phyloP scores from a whole-genome alignment of 2,113 vertebrate species.

The Psephotus haematonotus region DNA sequence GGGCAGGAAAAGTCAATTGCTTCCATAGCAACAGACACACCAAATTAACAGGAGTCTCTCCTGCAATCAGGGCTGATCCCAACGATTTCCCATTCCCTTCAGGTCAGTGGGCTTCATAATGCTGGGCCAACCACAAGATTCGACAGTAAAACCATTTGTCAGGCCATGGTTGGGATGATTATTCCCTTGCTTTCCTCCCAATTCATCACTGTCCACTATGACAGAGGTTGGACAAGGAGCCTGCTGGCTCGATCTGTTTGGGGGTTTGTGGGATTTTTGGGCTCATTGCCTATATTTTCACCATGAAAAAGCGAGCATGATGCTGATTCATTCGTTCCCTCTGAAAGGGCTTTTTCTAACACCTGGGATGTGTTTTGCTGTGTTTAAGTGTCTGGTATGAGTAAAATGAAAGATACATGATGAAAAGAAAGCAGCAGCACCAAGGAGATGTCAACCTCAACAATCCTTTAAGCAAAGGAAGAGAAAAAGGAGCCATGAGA shows the following conservation, averaged over 20 bases:
- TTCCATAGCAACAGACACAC: neutral
- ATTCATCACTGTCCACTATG: neutral
- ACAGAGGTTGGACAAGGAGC: neutral
- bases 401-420: neutral
- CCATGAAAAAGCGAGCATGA: neutral
- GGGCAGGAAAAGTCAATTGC: fast-evolving
- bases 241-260: neutral
- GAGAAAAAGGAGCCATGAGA: neutral
- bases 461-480: neutral
- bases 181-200: neutral
- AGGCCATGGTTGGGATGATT: neutral
- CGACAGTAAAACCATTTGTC: neutral
- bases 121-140: neutral
- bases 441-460: neutral
- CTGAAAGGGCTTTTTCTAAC: neutral
- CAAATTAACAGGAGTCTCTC: neutral
- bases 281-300: neutral
- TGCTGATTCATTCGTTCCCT: neutral
- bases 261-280: neutral
- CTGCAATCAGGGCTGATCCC: neutral
- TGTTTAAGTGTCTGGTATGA: neutral
- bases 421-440: neutral
- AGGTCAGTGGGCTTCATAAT: conserved; percentile 15
- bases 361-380: neutral
- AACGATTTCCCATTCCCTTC: conserved; percentile 46